Percentiles rank a stretch among this genome's conserved stretches.
Conservation (phyloP, 2,888 invertebrate species). For the Mylabris sibirica region DNA sequence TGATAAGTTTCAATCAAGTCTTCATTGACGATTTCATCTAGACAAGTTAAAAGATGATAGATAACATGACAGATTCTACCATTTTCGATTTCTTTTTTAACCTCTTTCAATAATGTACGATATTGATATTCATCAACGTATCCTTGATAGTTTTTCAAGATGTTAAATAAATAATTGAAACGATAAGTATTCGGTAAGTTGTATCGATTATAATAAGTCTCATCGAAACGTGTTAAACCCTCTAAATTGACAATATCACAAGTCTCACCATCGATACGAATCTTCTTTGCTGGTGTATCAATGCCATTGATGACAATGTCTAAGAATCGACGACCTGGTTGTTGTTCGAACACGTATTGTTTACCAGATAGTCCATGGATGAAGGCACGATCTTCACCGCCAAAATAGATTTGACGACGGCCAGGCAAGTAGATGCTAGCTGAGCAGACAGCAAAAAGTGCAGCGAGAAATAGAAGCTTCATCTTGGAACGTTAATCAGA, state of each 20-base stretch:
- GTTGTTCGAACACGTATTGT: not conserved
- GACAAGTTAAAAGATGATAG: not conserved
- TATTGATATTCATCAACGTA: not conserved
- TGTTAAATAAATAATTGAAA: not conserved
- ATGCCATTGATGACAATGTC: not conserved
- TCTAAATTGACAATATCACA: not conserved
- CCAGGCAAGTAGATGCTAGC: not conserved
- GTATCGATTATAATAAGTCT: not conserved
- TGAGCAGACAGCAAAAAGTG: not conserved
- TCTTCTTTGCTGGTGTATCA: not conserved
- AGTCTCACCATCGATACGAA: not conserved
- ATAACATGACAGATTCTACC: not conserved
- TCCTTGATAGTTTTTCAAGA: not conserved
- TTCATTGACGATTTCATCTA: not conserved
- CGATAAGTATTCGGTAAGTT: not conserved
- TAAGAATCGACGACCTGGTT: not conserved
- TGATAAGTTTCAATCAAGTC: not conserved
- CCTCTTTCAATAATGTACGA: not conserved
- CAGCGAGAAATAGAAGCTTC: not conserved
- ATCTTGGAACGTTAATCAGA: not conserved
- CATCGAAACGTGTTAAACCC: not conserved
- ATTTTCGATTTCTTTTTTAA: not conserved
- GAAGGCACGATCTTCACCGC: not conserved
- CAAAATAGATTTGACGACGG: not conserved
- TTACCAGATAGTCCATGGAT: slow-evolving; percentile 1